phyloP scores from a whole-genome alignment of 2,113 vertebrate species.

The Pontoporia blainvillei region DNA sequence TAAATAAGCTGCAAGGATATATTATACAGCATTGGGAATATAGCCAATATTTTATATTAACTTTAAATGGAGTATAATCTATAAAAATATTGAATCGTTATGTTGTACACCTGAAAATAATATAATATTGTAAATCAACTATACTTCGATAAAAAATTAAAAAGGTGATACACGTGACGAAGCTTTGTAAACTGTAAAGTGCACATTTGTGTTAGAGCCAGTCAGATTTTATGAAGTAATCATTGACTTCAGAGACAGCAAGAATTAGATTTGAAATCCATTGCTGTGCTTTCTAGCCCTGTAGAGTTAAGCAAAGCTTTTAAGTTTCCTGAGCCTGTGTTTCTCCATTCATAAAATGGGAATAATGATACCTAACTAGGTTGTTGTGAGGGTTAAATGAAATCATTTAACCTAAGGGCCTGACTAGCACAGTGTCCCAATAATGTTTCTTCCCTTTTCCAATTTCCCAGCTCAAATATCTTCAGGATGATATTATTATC shows the following conservation, averaged over 20 bases:
- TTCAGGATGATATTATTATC: background rate
- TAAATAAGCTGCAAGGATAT: no score
- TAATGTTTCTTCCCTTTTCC: background rate
- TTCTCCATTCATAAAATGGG: background rate
- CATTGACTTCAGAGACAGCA: background rate
- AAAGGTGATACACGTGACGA: accelerated
- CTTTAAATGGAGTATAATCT: no score
- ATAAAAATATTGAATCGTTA: no score
- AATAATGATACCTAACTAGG: background rate
- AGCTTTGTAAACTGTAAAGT: background rate
- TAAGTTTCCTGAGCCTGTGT: background rate
- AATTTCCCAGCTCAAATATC: background rate
- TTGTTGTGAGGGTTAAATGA: background rate
- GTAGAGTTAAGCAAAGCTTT: background rate
- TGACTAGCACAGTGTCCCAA: background rate
- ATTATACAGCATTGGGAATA: no score
- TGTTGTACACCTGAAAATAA: no score
- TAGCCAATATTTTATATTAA: no score
- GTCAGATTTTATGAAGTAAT: background rate
- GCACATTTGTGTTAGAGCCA: background rate
- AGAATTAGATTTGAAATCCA: background rate
- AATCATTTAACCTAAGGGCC: background rate
- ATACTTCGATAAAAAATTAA: no score
- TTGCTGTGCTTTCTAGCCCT: background rate
- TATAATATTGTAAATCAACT: no score